Percentiles rank a stretch among this genome's conserved stretches.
These are phyloP conservation scores for Streptopelia turtur DNA, from an alignment of 2,797 vertebrate species.

Conservation along the genomic window DNA sequence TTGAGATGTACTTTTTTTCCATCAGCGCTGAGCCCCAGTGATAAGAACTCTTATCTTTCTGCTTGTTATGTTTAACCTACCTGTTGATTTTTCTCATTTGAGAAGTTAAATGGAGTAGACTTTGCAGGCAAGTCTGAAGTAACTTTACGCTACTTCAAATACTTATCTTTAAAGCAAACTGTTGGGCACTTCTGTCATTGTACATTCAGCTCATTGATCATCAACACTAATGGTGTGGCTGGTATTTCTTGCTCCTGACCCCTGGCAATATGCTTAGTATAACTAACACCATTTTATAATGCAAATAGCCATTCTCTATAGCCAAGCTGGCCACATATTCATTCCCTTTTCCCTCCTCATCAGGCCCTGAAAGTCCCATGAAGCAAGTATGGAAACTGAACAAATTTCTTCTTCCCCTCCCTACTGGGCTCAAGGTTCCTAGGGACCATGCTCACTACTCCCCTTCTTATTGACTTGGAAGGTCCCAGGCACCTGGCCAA, in stretches of 20 bases:
- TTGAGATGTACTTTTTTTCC: constrained; percentile 73
- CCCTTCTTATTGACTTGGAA: background rate
- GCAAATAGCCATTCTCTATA: too few species aligned
- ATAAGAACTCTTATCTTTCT: constrained; percentile 71
- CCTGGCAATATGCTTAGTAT: too few species aligned
- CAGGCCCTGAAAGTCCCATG: background rate
- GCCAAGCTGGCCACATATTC: too few species aligned
- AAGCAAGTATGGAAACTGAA: background rate
- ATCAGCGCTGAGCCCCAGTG: constrained; percentile 57
- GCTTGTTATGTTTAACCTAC: constrained; percentile 70
- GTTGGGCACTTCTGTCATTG: background rate
- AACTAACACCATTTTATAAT: too few species aligned
- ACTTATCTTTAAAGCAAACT: too few species aligned
- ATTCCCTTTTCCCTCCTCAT: too few species aligned
- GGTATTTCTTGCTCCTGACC: too few species aligned
- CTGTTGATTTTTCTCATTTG: constrained; percentile 50
- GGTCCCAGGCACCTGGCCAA: background rate
- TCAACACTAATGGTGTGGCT: background rate
- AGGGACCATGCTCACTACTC: background rate
- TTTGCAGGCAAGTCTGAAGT: background rate
- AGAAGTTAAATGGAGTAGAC: constrained; percentile 24
- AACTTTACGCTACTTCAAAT: constrained; percentile 27
- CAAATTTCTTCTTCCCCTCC: background rate
- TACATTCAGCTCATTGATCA: background rate
- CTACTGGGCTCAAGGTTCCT: background rate